These are phyloP conservation scores for Leuctra nigra DNA, from an alignment of 2,888 invertebrate genomes.

Conservation along the genomic window DNA sequence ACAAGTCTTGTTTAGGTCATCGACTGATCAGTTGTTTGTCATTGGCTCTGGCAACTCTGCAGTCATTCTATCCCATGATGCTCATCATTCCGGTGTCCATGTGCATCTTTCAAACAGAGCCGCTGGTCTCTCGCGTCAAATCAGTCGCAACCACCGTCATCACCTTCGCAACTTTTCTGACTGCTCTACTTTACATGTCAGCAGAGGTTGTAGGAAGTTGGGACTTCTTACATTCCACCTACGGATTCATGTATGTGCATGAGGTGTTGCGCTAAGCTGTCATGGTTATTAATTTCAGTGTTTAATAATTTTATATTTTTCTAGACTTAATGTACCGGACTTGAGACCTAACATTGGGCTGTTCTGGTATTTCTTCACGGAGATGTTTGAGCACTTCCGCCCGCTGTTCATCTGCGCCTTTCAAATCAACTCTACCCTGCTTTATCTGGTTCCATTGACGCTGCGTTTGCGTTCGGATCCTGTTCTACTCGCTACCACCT, in stretches of 20 bases:
- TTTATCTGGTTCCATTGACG: slow-evolving; percentile 85
- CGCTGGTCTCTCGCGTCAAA: slow-evolving; percentile 36
- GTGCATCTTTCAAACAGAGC: slow-evolving; percentile 45
- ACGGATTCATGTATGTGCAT: slow-evolving; percentile 71
- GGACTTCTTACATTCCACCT: slow-evolving; percentile 55
- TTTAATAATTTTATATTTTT: no score
- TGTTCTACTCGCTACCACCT: slow-evolving; percentile 67
- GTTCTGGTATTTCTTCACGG: slow-evolving; percentile 99
- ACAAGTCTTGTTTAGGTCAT: slow-evolving; percentile 41
- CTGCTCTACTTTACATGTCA: slow-evolving; percentile 52
- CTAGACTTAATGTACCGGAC: slow-evolving; percentile 87
- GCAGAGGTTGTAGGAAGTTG: slow-evolving; percentile 54
- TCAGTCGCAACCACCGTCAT: slow-evolving; percentile 46
- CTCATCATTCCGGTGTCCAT: slow-evolving; percentile 77
- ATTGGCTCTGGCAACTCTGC: slow-evolving; percentile 71
- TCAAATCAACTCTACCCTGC: slow-evolving; percentile 88
- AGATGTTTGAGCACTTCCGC: slow-evolving; percentile 99
- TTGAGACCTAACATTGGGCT: slow-evolving; percentile 94
- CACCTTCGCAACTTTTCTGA: slow-evolving; percentile 49
- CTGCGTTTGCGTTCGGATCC: slow-evolving; percentile 73
- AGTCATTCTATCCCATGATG: slow-evolving; percentile 75
- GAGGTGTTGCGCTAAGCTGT: no score
- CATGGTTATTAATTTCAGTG: no score
- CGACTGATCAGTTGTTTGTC: slow-evolving; percentile 56
- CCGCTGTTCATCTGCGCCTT: slow-evolving; percentile 92